phyloP scores from a whole-genome alignment of 2,888 invertebrate species.

The Dasysyrphus albostriatus region DNA sequence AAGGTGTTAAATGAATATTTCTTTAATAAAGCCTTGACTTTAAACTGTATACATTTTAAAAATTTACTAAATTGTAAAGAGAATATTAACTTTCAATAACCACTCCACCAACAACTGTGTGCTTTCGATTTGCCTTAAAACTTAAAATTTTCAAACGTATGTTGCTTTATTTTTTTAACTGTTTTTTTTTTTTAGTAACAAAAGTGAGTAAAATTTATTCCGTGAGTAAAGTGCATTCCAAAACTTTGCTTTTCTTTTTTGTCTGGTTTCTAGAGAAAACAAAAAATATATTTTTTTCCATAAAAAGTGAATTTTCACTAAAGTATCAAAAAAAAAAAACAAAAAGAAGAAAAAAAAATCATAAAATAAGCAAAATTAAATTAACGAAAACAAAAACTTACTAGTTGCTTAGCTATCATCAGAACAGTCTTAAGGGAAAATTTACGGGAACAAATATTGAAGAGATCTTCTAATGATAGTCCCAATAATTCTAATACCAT shows the following conservation, averaged over 20 bases:
- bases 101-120: conserved; percentile 33
- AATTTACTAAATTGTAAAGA: no score
- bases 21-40: no score
- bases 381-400: conserved; percentile 85
- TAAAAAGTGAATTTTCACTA: conserved; percentile 22
- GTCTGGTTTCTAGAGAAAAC: conserved; percentile 43
- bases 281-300: conserved; percentile 20
- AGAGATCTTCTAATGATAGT: conserved; percentile 99
- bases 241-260: conserved; percentile 39
- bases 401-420: conserved; percentile 99
- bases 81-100: conserved; percentile 18
- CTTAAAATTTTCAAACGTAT: background rate
- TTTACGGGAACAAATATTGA: conserved; percentile 99
- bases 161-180: background rate
- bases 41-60: no score
- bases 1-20: no score
- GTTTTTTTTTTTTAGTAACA: background rate
- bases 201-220: conserved; percentile 55
- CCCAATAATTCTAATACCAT: conserved; percentile 99
- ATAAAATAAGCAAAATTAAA: conserved; percentile 63
- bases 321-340: background rate
- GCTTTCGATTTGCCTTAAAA: conserved; percentile 11
- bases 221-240: conserved; percentile 66
- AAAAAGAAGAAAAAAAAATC: conserved; percentile 40
- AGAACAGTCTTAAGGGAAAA: conserved; percentile 99